A percentile compares a stretch with the other conserved stretches of the same genome.
phyloP scores from a whole-genome alignment of 2,113 vertebrate genomes.

The Sphaerodactylus townsendi region DNA sequence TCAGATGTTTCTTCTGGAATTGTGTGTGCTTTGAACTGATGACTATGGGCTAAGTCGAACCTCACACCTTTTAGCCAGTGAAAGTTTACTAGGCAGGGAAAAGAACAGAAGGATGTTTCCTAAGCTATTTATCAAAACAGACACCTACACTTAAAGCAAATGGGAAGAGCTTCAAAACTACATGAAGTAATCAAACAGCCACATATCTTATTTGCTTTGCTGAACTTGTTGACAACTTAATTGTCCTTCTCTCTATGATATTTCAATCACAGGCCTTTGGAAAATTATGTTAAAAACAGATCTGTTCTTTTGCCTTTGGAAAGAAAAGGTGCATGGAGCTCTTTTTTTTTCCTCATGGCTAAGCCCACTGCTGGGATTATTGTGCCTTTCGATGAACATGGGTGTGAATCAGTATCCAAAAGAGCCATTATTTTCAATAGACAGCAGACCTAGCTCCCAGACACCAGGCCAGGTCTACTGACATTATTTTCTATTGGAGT shows the following conservation, averaged over 20 bases:
- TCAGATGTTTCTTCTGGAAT: slow-evolving; percentile 75
- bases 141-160: slow-evolving; percentile 78
- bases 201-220: slow-evolving; percentile 65
- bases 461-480: too few relatives aligned
- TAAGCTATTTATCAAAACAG: slow-evolving; percentile 71
- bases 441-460: too few relatives aligned
- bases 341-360: background rate
- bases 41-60: slow-evolving; percentile 68
- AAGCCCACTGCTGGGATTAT: background rate
- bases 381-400: background rate
- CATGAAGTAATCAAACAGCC: slow-evolving; percentile 55
- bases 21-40: slow-evolving; percentile 63
- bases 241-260: slow-evolving; percentile 57
- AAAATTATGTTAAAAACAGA: slow-evolving; percentile 27
- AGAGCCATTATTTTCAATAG: too few relatives aligned
- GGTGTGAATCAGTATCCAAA: too few relatives aligned
- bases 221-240: slow-evolving; percentile 65
- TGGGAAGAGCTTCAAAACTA: slow-evolving; percentile 69
- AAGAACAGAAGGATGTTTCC: slow-evolving; percentile 49
- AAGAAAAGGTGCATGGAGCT: background rate
- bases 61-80: slow-evolving; percentile 55
- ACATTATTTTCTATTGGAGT: too few relatives aligned
- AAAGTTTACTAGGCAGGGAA: slow-evolving; percentile 48
- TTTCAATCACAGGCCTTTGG: slow-evolving; percentile 56
- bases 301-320: slow-evolving; percentile 8